phyloP scores from a whole-genome alignment of 2,113 vertebrate genomes.

The Cyprinodon variegatus region DNA sequence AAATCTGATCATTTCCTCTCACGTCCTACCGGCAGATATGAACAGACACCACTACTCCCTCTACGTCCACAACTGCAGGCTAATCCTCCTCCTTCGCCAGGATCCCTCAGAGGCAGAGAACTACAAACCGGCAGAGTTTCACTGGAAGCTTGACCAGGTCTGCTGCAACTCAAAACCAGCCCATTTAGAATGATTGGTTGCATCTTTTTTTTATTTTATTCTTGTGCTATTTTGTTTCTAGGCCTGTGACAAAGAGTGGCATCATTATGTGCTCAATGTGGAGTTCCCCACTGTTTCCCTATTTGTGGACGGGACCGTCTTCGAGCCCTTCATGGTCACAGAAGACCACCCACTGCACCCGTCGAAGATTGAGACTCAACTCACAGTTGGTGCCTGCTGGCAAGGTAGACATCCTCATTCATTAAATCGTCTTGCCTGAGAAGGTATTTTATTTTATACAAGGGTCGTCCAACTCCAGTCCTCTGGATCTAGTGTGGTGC shows the following conservation, averaged over 20 bases:
- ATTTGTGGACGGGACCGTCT: constrained; percentile 89
- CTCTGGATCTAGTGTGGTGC: background rate
- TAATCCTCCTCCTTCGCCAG: constrained; percentile 93
- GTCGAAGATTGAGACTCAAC: constrained; percentile 89
- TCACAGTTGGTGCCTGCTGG: constrained; percentile 96
- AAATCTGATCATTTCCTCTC: background rate
- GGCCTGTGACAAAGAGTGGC: constrained; percentile 98
- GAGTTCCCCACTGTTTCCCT: constrained; percentile 88
- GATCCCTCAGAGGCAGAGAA: constrained; percentile 86
- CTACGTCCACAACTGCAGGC: constrained; percentile 92
- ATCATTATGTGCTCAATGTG: constrained; percentile 94
- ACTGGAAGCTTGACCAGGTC: constrained; percentile 97
- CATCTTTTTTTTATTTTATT: background rate
- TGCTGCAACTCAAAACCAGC: constrained; percentile 21
- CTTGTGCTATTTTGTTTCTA: constrained; percentile 47
- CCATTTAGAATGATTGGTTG: background rate
- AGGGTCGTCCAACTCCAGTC: background rate
- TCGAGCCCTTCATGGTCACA: constrained; percentile 93
- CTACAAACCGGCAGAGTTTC: constrained; percentile 94
- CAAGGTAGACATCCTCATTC: constrained; percentile 84
- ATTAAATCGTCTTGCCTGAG: background rate
- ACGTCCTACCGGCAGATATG: constrained; percentile 83
- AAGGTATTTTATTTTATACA: background rate
- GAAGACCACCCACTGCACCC: constrained; percentile 94
- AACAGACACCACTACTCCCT: constrained; percentile 93